Conservation (phyloP, 2,888 invertebrate species). For the Teleogryllus oceanicus region DNA sequence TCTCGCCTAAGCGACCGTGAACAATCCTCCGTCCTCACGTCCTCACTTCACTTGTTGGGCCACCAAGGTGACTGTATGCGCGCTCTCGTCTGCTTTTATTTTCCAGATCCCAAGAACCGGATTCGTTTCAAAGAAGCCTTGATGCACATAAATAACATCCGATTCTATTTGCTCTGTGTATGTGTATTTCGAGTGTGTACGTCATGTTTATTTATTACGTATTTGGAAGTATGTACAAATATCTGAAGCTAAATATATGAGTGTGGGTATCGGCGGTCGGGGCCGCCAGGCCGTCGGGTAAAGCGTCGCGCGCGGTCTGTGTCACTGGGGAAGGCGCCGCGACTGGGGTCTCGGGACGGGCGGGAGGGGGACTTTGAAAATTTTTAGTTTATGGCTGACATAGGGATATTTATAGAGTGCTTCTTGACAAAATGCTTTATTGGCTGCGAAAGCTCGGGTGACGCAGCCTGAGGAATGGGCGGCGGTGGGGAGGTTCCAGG, state of each 20-base stretch:
- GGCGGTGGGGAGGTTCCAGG: neutral
- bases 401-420: neutral
- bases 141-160: conserved; percentile 1
- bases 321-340: neutral
- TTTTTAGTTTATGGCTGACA: conserved; percentile 6
- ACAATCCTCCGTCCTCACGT: too few relatives aligned
- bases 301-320: neutral
- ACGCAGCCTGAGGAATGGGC: neutral
- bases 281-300: neutral
- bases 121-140: neutral
- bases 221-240: conserved; percentile 18
- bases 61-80: neutral
- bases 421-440: conserved; percentile 18
- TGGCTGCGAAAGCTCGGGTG: conserved; percentile 1
- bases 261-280: neutral
- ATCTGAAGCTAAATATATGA: conserved; percentile 9
- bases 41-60: too few relatives aligned
- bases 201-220: conserved; percentile 18
- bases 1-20: too few relatives aligned
- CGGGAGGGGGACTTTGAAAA: conserved; percentile 9
- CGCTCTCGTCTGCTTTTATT: neutral
- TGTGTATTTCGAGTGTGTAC: conserved; percentile 5
- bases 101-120: neutral
- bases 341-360: neutral
- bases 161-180: neutral